phyloP scores from a whole-genome alignment of 2,888 invertebrate species.

The Pheosia tremula region DNA sequence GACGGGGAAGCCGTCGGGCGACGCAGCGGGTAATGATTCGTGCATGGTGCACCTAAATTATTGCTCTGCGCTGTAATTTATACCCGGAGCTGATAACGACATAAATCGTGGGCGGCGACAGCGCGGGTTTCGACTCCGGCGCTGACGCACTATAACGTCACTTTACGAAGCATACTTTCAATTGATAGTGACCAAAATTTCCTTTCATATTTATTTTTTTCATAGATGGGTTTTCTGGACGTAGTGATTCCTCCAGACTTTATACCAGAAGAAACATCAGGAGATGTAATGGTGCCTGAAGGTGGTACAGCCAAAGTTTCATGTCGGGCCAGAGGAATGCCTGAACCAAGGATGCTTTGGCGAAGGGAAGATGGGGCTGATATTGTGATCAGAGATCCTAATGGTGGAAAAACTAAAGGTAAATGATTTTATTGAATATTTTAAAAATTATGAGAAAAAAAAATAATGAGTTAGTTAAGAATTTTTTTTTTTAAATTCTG shows the following conservation, averaged over 20 bases:
- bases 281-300: constrained; percentile 94
- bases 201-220: constrained; percentile 21
- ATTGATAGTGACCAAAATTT: constrained; percentile 16
- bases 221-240: constrained; percentile 92
- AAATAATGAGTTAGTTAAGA: too few relatives aligned
- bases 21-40: constrained; percentile 83
- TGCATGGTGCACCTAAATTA: constrained; percentile 82
- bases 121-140: constrained; percentile 70
- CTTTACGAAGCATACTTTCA: constrained; percentile 58
- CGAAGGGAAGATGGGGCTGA: constrained; percentile 92
- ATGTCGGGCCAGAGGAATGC: constrained; percentile 91
- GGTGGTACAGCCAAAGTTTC: constrained; percentile 88
- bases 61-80: constrained; percentile 80
- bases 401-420: constrained; percentile 87
- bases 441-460: too few relatives aligned
- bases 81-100: constrained; percentile 78
- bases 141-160: constrained; percentile 74
- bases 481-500: too few relatives aligned
- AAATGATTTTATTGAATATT: constrained; percentile 14
- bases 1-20: constrained; percentile 45
- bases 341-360: constrained; percentile 92
- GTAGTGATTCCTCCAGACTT: constrained; percentile 97
- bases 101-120: constrained; percentile 79
- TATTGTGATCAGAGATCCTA: constrained; percentile 89
- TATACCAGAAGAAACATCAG: constrained; percentile 93